A percentile compares a stretch with the other conserved stretches of the same genome.
These are phyloP conservation scores for Phylloscopus trochilus DNA, from an alignment of 2,113 vertebrate species.

Conservation along the genomic window DNA sequence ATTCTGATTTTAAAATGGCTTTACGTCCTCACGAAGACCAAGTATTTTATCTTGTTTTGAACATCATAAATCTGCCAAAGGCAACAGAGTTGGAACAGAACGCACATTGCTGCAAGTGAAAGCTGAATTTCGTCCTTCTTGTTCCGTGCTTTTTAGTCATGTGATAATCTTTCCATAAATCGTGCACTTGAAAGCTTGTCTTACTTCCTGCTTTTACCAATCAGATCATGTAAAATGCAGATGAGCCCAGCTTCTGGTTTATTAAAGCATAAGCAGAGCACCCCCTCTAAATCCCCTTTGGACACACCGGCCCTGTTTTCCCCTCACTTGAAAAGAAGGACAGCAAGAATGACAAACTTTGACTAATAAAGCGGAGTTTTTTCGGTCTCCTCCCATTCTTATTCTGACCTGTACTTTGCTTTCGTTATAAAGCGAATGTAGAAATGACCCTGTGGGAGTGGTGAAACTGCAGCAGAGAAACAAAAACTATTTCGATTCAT, in stretches of 20 bases:
- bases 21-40: not conserved
- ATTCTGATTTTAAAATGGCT: not conserved
- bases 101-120: not conserved
- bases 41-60: not conserved
- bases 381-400: slow-evolving; percentile 57
- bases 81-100: not conserved
- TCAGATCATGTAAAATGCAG: slow-evolving; percentile 59
- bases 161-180: slow-evolving; percentile 59
- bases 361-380: not conserved
- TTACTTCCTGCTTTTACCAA: slow-evolving; percentile 73
- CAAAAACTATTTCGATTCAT: slow-evolving; percentile 56
- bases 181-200: slow-evolving; percentile 58
- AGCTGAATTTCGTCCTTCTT: slow-evolving; percentile 15
- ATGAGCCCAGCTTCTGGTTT: slow-evolving; percentile 24
- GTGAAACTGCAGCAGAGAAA: slow-evolving; percentile 62
- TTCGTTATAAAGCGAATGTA: slow-evolving; percentile 66
- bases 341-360: not conserved
- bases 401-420: slow-evolving; percentile 71
- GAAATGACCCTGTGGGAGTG: slow-evolving; percentile 59
- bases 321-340: not conserved
- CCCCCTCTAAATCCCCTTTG: not conserved
- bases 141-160: slow-evolving; percentile 44
- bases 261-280: not conserved
- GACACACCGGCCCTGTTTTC: not conserved
- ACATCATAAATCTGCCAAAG: not conserved